phyloP scores from a whole-genome alignment of 92 coral and sea anemone genomes.

The Phenganax stokvisi region DNA sequence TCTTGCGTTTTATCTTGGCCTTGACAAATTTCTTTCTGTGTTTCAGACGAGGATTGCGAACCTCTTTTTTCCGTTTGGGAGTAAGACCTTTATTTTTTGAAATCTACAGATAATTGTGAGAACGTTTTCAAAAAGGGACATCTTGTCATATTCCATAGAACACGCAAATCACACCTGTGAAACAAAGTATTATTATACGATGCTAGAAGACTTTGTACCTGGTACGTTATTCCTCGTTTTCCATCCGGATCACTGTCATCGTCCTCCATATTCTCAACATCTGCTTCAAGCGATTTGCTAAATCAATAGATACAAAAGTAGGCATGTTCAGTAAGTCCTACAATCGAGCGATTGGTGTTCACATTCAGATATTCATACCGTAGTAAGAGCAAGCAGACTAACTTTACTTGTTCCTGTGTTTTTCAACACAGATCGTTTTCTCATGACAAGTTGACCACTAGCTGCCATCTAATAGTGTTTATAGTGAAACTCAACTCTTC shows the following conservation, averaged over 20 bases:
- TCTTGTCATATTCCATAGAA: too few species aligned
- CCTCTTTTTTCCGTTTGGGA: constrained; percentile 79
- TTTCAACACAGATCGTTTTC: too few species aligned
- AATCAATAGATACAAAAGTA: background rate
- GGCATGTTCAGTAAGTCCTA: background rate
- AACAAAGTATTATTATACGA: too few species aligned
- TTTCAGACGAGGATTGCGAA: constrained; percentile 89
- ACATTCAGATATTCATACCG: too few species aligned
- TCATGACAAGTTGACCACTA: background rate
- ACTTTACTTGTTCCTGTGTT: too few species aligned
- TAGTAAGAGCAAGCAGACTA: too few species aligned
- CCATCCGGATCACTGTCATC: constrained; percentile 49
- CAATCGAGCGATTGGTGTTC: too few species aligned
- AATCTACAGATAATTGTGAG: constrained; percentile 47
- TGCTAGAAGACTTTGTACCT: constrained; percentile 47
- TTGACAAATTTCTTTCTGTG: constrained; percentile 85
- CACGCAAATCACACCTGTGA: too few species aligned
- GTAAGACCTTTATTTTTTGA: constrained; percentile 92
- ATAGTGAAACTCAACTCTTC: background rate
- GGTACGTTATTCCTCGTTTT: constrained; percentile 76
- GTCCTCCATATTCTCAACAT: constrained; percentile 1
- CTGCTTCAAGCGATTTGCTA: background rate
- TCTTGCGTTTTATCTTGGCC: constrained; percentile 80
- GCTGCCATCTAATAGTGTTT: background rate
- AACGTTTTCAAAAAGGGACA: background rate